These are phyloP conservation scores for Poicephalus gulielmi DNA, from an alignment of 2,113 vertebrate genomes.

Conservation along the genomic window DNA sequence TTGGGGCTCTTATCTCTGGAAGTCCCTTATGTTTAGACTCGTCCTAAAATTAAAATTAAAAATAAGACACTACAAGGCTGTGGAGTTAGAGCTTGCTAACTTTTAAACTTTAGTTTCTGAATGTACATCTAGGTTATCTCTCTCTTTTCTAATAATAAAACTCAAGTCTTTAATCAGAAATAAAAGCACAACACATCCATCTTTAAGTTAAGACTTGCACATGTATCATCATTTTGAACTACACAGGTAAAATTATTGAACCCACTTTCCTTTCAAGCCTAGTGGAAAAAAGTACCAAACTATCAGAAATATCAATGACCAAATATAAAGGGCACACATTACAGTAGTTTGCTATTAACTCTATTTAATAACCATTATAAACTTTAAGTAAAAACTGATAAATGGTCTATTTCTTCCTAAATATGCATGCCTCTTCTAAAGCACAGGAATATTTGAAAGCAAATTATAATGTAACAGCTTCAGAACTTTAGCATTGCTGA, in stretches of 20 bases:
- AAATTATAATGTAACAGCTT: not conserved
- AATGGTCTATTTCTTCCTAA: not conserved
- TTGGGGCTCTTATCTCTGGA: not conserved
- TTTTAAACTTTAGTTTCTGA: not conserved
- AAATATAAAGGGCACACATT: not conserved
- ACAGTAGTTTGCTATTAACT: not conserved
- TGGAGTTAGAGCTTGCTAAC: not conserved
- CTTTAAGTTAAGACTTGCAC: not conserved
- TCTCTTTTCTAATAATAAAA: not conserved
- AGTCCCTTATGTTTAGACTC: not conserved
- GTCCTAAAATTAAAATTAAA: not conserved
- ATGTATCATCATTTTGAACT: not conserved
- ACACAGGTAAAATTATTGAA: not conserved
- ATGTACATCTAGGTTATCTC: not conserved
- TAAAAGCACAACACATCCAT: not conserved
- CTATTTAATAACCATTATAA: not conserved
- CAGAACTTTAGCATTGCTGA: not conserved
- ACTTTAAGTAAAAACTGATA: not conserved
- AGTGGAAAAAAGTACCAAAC: not conserved
- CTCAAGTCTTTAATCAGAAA: not conserved
- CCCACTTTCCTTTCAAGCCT: not conserved
- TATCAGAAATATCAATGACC: not conserved
- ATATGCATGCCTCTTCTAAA: not conserved
- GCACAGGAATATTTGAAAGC: not conserved
- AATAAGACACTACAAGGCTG: not conserved